A percentile compares a stretch with the other conserved stretches of the same genome.
Evolutionary conservation across 2,113 vertebrate species (phyloP).

Genomic region (Ceyx margarethae): DNA sequence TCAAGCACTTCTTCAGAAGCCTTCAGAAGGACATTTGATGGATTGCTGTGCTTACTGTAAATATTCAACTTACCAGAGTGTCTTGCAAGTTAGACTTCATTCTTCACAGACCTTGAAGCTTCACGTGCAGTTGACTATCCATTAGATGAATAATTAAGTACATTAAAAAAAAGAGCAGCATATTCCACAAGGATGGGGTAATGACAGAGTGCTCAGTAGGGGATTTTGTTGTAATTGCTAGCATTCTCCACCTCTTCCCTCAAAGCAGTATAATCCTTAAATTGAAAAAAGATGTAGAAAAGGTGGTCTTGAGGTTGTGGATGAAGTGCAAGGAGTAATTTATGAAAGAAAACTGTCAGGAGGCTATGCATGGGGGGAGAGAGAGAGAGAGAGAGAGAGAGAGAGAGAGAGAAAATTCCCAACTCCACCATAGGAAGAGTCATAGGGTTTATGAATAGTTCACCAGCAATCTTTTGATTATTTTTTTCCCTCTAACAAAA

Average conservation of each 20-base stretch:
- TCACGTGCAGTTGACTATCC: neutral
- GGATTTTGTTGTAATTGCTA: neutral
- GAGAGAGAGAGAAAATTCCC: neutral
- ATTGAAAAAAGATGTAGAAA: neutral
- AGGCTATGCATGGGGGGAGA: neutral
- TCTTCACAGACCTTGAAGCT: conserved; percentile 7
- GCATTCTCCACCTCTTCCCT: neutral
- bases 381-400: neutral
- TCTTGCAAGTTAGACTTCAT: conserved; percentile 37
- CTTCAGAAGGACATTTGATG: neutral
- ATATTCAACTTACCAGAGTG: neutral
- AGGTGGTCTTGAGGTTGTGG: neutral
- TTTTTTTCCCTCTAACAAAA: neutral
- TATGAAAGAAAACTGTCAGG: neutral
- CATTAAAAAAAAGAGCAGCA: neutral
- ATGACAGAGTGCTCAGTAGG: neutral
- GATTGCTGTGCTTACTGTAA: conserved; percentile 19
- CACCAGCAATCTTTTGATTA: neutral
- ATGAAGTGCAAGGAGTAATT: neutral
- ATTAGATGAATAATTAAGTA: neutral
- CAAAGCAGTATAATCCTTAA: neutral
- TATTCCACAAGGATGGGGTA: neutral
- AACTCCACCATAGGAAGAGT: neutral
- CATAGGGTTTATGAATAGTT: neutral
- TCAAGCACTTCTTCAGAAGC: neutral